Evolutionary conservation across 1,140 invertebrate species (phyloP).

Genomic region (Asbolus verrucosus): DNA sequence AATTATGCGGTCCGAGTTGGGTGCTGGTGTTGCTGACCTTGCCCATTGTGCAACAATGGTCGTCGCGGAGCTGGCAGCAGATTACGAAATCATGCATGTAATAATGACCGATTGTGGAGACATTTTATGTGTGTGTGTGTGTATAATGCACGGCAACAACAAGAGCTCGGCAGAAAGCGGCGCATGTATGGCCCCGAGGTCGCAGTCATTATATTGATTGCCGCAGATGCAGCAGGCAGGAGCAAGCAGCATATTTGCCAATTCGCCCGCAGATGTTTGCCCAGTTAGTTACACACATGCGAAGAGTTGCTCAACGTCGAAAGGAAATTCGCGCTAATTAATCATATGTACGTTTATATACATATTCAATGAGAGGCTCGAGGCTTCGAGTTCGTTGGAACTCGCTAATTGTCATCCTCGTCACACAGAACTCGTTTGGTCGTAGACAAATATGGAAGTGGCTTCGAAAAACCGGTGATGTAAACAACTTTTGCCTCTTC

Average conservation of each 20-base stretch:
- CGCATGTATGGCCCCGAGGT: slow-evolving; percentile 50
- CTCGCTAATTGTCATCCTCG: slow-evolving; percentile 44
- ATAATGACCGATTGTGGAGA: slow-evolving; percentile 9
- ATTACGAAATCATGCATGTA: not conserved
- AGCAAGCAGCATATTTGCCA: slow-evolving; percentile 44
- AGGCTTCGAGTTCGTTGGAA: slow-evolving; percentile 39
- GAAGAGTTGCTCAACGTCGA: slow-evolving; percentile 12
- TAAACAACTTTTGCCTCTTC: slow-evolving; percentile 40
- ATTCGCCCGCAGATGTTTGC: slow-evolving; percentile 47
- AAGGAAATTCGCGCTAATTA: slow-evolving; percentile 43
- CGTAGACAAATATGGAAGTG: slow-evolving; percentile 29
- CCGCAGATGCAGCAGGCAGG: slow-evolving; percentile 47
- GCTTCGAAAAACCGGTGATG: slow-evolving; percentile 31
- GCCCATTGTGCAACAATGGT: not conserved
- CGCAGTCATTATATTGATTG: slow-evolving; percentile 51
- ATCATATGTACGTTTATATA: slow-evolving; percentile 33
- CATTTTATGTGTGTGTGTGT: slow-evolving; percentile 25
- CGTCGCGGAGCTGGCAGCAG: not conserved
- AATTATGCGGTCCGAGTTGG: no score
- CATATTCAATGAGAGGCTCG: slow-evolving; percentile 33
- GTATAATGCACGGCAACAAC: slow-evolving; percentile 25
- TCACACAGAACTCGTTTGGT: slow-evolving; percentile 31
- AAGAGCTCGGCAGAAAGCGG: slow-evolving; percentile 29
- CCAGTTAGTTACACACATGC: slow-evolving; percentile 7
- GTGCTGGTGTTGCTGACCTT: slow-evolving; percentile 4